Conservation (phyloP, 2,113 vertebrate genomes). For the Isichthys henryi region DNA sequence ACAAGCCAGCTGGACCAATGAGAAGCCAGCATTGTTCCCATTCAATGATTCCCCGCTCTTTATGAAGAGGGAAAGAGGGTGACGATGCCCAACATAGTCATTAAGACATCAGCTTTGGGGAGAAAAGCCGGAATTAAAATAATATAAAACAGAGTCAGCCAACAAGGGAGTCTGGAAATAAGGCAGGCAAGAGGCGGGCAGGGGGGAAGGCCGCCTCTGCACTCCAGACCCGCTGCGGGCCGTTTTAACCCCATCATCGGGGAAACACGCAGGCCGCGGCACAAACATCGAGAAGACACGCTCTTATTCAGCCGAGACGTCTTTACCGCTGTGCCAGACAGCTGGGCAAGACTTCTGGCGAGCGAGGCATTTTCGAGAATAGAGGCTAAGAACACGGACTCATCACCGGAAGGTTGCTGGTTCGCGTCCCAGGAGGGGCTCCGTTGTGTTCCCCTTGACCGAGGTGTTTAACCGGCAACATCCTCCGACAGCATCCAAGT, state of each 20-base stretch:
- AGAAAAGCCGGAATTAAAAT: conserved; percentile 5
- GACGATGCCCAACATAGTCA: background rate
- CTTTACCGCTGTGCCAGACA: background rate
- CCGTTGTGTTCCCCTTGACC: background rate
- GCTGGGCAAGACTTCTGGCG: background rate
- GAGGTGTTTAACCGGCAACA: background rate
- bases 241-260: background rate
- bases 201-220: background rate
- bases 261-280: background rate
- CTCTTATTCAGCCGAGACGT: background rate
- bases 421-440: background rate
- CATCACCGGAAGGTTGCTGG: background rate
- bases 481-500: background rate
- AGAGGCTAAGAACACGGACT: background rate
- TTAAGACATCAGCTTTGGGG: background rate
- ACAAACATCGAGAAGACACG: background rate
- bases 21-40: background rate
- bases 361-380: background rate
- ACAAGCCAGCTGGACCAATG: background rate
- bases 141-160: background rate
- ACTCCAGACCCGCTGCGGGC: background rate
- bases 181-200: background rate
- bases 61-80: background rate
- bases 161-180: background rate
- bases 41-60: background rate